Evolutionary conservation across 2,888 invertebrate genomes (phyloP), one percentile per base, ranked within the genome.

Genomic region (Lobophora halterata): DNA sequence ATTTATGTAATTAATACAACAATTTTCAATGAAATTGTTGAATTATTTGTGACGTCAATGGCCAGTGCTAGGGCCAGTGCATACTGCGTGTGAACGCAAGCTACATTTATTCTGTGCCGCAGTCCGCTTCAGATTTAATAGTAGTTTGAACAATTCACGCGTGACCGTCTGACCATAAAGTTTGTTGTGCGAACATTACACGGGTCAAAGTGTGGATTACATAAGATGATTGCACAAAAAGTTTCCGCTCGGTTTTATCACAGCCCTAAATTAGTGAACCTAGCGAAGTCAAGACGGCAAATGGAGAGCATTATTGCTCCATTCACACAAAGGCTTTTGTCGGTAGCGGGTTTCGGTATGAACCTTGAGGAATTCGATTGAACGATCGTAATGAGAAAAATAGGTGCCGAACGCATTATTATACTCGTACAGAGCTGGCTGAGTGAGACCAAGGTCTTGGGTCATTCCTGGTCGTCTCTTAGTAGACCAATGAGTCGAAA

Each of bases 81-180:
- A 10, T 14, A 20, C 30, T 20, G n/a, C 16, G 24, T 16, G 37
- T 25, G n/a, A n/a, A n/a, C n/a, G 25, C 6, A 7, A 4, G 14
- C 7, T 13, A 36, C 35, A 43, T 42, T n/a, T n/a, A n/a, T n/a
- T n/a, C n/a, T n/a, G n/a, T n/a, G n/a, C n/a, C 38, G 34, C 39
- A 34, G 35, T 37, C 49, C 48, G 47, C 49, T 56, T 53, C 57
- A 62, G 56, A 64, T 65, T 65, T 64, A 66, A 67, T 59, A 61
- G 66, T 60, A 57, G 57, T 62, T 61, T 58, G 56, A 56, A 58
- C 58, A 52, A 61, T 62, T 61, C 58, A 57, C 61, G 57, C 62
- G 55, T 59, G 57, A 60, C 65, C 53, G 55, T 56, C 58, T 35
- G 48, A 51, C 58, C 52, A 62, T 60, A 61, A 58, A 61, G 48